phyloP scores from a whole-genome alignment of 2,113 vertebrate genomes.

The Syngnathus typhle region DNA sequence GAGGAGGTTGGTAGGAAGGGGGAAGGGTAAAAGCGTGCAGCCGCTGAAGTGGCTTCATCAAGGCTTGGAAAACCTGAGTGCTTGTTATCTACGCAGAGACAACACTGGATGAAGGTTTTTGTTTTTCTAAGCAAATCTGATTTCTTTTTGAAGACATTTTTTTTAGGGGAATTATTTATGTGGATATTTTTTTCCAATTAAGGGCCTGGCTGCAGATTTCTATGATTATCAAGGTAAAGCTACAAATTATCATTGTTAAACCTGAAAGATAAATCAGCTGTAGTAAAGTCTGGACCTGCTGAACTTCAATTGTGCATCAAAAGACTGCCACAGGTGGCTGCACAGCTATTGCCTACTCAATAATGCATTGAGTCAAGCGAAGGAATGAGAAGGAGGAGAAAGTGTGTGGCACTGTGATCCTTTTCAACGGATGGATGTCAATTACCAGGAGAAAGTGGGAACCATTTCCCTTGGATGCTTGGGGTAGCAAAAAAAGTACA shows the following conservation, averaged over 20 bases:
- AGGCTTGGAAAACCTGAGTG: slow-evolving; percentile 24
- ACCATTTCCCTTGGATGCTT: too few species aligned
- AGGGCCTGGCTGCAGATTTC: neutral
- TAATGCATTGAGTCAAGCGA: slow-evolving; percentile 53
- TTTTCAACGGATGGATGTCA: neutral
- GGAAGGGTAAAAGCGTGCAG: slow-evolving; percentile 25
- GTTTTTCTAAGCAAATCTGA: too few species aligned
- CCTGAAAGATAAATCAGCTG: neutral
- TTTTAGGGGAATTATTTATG: neutral
- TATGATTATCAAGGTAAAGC: slow-evolving; percentile 49
- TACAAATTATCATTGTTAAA: slow-evolving; percentile 18
- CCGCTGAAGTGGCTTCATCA: slow-evolving; percentile 42
- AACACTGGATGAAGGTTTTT: slow-evolving; percentile 2
- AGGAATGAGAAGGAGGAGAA: slow-evolving; percentile 41
- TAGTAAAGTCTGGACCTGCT: neutral
- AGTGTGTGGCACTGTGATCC: slow-evolving; percentile 9
- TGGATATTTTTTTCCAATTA: slow-evolving; percentile 5
- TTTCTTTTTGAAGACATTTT: neutral
- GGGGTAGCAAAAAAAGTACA: neutral
- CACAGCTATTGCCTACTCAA: slow-evolving; percentile 51
- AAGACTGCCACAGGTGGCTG: slow-evolving; percentile 41
- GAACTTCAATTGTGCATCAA: neutral
- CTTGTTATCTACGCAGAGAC: slow-evolving; percentile 22
- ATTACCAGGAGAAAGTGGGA: slow-evolving; percentile 1
- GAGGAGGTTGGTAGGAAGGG: neutral